These are phyloP conservation scores for Halcyon chelicuti DNA, from an alignment of 2,797 vertebrate genomes.

Conservation along the genomic window DNA sequence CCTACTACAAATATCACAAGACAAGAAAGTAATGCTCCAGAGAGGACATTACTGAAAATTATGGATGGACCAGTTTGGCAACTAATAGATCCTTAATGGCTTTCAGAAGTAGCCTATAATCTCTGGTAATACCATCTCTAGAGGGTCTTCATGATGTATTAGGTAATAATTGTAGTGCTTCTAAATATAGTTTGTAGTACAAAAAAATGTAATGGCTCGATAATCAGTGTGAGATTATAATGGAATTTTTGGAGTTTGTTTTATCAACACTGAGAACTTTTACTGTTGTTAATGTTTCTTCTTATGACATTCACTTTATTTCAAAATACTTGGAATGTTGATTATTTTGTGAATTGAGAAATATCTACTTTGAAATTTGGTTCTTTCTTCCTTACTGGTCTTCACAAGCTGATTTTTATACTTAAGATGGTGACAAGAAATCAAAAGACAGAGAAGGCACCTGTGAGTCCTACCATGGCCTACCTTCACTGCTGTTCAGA, in stretches of 20 bases:
- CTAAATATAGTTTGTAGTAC: not conserved
- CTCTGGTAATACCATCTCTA: slow-evolving; percentile 42
- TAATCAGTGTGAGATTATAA: not conserved
- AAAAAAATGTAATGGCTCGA: too few species aligned
- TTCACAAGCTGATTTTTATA: not conserved
- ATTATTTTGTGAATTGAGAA: not conserved
- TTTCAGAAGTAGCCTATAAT: slow-evolving; percentile 59
- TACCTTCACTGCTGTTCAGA: not conserved
- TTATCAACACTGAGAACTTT: not conserved
- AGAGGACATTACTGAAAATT: slow-evolving; percentile 55
- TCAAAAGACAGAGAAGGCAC: not conserved
- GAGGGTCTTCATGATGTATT: slow-evolving; percentile 50
- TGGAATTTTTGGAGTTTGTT: not conserved
- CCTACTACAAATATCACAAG: not conserved
- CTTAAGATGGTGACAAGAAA: not conserved
- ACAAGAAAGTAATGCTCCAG: slow-evolving; percentile 34
- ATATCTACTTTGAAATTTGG: not conserved
- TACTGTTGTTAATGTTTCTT: not conserved
- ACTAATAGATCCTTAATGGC: slow-evolving; percentile 65
- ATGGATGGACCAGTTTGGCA: slow-evolving; percentile 61
- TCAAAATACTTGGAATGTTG: not conserved
- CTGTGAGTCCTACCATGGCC: not conserved
- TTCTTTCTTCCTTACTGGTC: not conserved
- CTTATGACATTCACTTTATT: not conserved
- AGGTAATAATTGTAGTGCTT: slow-evolving; percentile 36